Evolutionary conservation across 1,140 invertebrate species (phyloP), one percentile per base, ranked within the genome.

Genomic region (Drosophila leontia): DNA sequence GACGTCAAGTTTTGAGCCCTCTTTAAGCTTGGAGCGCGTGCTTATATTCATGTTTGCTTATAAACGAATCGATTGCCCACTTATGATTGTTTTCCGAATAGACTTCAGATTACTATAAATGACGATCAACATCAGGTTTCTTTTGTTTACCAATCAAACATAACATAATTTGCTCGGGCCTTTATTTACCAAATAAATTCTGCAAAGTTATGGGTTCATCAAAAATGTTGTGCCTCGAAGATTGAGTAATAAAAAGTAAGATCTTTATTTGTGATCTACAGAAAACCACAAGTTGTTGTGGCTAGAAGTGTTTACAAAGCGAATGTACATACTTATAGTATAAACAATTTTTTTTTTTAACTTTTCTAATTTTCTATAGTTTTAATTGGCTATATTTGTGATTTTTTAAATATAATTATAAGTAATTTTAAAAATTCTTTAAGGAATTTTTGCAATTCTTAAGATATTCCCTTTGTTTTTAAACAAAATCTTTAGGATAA

Each of bases 91-190:
- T 74, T 70, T 60, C 34, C 39, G 39, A 74, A 32, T 37, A 51
- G 32, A 39, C 39, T 58, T 53, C 15, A 47, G 34, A 61, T 63
- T 47, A 26, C 45, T 47, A 47, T 62, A 57, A 78, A 56, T 62
- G 56, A 42, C 63, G 47, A 75, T 56, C 37, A 58, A 51, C 72
- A 78, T 78, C 57, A 63, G 75, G 75, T 78, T 78, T 78, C 51
- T 34, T 68, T 78, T 78, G 72, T 68, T 62, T 74, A 70, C 67
- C 63, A 68, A 53, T 72, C 53, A 71, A 72, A 72, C 37, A 72
- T 17, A 50, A n/a, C 44, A 72, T 50, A 50, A 72, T 55, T 69
- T 60, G 55, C 29, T 23, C n/a, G 37, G 5, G 37, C 2, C 26
- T 60, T 72, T 71, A 39, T 71, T 71, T 58, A 71, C 41, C 50